Evolutionary conservation across 2,113 vertebrate species (phyloP).

Genomic region (Upupa epops): DNA sequence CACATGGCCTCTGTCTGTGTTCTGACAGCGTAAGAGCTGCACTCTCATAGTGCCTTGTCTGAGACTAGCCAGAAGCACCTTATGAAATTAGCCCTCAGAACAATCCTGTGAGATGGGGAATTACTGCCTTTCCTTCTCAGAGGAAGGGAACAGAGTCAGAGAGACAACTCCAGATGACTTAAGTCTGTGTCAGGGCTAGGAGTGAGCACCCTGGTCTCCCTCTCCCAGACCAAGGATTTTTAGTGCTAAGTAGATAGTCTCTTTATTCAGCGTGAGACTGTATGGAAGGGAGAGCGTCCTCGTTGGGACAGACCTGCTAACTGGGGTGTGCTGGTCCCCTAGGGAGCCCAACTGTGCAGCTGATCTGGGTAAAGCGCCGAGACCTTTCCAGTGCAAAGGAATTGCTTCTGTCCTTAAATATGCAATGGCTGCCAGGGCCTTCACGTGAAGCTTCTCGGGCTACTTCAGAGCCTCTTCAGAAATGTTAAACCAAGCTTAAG

Average conservation of each 20-base stretch:
- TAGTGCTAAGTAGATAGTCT: background rate
- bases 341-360: background rate
- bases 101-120: background rate
- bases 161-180: background rate
- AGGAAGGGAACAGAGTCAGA: background rate
- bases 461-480: background rate
- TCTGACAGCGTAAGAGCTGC: background rate
- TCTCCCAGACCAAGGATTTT: background rate
- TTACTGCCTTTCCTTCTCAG: background rate
- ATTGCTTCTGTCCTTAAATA: slow-evolving; percentile 23
- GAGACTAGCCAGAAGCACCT: slow-evolving; percentile 56
- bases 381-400: background rate
- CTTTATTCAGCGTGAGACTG: background rate
- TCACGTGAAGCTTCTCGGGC: background rate
- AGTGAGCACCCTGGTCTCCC: background rate
- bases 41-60: slow-evolving; percentile 56
- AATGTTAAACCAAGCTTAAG: background rate
- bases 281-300: background rate
- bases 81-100: slow-evolving; percentile 37
- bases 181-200: background rate
- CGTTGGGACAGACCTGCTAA: background rate
- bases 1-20: rapidly evolving
- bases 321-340: background rate
- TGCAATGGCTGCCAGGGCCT: slow-evolving; percentile 8
- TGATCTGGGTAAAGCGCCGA: background rate